Evolutionary conservation across 2,113 vertebrate genomes (phyloP).

Genomic region (Passer domesticus): DNA sequence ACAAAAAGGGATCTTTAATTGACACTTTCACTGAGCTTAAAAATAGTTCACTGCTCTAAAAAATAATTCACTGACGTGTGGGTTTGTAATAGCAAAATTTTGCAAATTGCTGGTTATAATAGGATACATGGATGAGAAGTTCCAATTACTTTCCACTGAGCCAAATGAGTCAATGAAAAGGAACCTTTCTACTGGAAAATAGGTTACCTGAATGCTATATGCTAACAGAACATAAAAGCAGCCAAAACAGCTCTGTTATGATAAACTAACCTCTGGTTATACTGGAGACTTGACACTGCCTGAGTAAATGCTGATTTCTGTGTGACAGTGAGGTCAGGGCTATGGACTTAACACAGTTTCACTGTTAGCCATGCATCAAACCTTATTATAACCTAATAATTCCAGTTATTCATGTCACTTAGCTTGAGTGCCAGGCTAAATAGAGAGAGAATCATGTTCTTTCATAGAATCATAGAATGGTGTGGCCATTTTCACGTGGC

Average conservation of each 20-base stretch:
- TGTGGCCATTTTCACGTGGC: neutral
- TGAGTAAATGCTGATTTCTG: neutral
- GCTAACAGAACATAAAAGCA: neutral
- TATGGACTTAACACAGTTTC: neutral
- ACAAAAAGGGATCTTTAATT: neutral
- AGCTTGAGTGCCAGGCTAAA: neutral
- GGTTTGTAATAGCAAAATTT: neutral
- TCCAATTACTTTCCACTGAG: conserved; percentile 29
- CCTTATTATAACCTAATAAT: neutral
- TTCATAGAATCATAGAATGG: neutral
- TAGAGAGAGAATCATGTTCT: neutral
- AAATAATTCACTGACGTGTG: neutral
- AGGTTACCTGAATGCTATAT: neutral
- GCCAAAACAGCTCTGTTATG: neutral
- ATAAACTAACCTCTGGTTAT: neutral
- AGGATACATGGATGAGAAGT: neutral
- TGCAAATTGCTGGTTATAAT: neutral
- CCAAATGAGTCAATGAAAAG: neutral
- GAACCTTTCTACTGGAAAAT: neutral
- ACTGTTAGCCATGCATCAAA: neutral
- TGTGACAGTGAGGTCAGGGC: neutral
- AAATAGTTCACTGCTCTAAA: neutral
- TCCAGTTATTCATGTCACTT: neutral
- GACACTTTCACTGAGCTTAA: neutral
- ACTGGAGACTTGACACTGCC: neutral